A percentile compares a stretch with the other conserved stretches of the same genome.
Evolutionary conservation across 2,888 invertebrate species (phyloP).

Genomic region (Heliconius ethilla): DNA sequence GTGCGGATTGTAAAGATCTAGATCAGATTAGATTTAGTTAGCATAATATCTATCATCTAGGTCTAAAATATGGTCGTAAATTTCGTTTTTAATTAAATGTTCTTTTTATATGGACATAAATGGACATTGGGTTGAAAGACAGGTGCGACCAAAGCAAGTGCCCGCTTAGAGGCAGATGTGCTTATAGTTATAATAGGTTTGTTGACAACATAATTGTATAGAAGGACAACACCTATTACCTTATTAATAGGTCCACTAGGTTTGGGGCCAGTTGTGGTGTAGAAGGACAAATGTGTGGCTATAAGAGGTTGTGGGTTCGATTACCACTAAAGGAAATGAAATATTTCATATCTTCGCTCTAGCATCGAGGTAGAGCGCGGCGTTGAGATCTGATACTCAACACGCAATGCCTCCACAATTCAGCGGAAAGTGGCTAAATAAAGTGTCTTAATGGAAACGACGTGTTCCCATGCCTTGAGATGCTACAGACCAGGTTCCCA

Average conservation of each 20-base stretch:
- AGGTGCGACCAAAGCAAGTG: background rate
- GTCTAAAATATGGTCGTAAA: background rate
- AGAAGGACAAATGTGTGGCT: no score
- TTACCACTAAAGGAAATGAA: no score
- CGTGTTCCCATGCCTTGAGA: no score
- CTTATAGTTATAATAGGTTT: background rate
- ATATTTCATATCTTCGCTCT: no score
- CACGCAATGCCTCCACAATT: no score
- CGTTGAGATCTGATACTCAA: no score
- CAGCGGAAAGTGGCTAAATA: no score
- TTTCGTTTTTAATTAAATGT: background rate
- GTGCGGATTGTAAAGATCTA: conserved; percentile 39
- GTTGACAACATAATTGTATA: conserved; percentile 11
- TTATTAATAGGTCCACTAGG: background rate
- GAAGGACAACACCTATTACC: background rate
- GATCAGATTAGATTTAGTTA: conserved; percentile 27
- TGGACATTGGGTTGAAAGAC: background rate
- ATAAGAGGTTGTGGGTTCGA: no score
- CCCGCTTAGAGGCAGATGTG: background rate
- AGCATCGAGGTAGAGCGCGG: no score
- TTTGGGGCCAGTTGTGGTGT: no score
- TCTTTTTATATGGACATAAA: background rate
- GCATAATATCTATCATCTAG: conserved; percentile 2
- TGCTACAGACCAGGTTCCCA: no score
- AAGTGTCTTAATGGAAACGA: no score